These are phyloP conservation scores for Drosophila tristis DNA, from an alignment of 1,140 invertebrate species.

Conservation along the genomic window DNA sequence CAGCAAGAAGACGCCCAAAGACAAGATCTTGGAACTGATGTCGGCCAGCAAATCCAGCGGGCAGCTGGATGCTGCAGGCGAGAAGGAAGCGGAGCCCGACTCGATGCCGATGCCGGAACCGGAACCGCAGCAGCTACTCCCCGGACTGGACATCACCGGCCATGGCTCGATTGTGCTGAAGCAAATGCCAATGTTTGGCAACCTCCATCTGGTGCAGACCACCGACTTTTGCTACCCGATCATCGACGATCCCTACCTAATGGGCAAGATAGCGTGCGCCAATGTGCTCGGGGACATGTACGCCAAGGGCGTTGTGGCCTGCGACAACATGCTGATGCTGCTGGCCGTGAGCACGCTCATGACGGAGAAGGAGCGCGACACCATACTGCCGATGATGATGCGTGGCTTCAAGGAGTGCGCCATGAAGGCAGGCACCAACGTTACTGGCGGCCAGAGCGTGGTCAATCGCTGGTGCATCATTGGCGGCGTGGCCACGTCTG, in stretches of 20 bases:
- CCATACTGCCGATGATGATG: constrained; percentile 95
- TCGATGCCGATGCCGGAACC: constrained; percentile 86
- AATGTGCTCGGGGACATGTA: constrained; percentile 99
- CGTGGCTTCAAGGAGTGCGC: constrained; percentile 90
- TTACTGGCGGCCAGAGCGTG: constrained; percentile 98
- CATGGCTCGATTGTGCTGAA: constrained; percentile 94
- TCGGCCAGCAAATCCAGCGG: constrained; percentile 90
- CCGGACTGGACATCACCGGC: constrained; percentile 90
- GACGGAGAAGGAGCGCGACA: constrained; percentile 97
- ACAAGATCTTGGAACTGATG: constrained; percentile 96
- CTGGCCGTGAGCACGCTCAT: constrained; percentile 97
- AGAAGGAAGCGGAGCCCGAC: constrained; percentile 84
- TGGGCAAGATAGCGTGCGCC: constrained; percentile 99
- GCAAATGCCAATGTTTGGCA: constrained; percentile 85
- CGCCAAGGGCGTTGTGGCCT: constrained; percentile 99
- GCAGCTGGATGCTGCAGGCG: no score
- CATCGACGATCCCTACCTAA: constrained; percentile 99
- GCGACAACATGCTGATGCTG: constrained; percentile 99
- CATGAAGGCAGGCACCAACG: constrained; percentile 95
- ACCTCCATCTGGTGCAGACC: constrained; percentile 97
- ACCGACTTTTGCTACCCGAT: constrained; percentile 99
- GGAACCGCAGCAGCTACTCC: constrained; percentile 92
- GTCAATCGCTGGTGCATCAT: constrained; percentile 99
- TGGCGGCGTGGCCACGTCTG: constrained; percentile 97
- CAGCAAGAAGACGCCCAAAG: constrained; percentile 99